Conservation (phyloP, 1,140 invertebrate genomes). For the Drosophila punjabiensis region DNA sequence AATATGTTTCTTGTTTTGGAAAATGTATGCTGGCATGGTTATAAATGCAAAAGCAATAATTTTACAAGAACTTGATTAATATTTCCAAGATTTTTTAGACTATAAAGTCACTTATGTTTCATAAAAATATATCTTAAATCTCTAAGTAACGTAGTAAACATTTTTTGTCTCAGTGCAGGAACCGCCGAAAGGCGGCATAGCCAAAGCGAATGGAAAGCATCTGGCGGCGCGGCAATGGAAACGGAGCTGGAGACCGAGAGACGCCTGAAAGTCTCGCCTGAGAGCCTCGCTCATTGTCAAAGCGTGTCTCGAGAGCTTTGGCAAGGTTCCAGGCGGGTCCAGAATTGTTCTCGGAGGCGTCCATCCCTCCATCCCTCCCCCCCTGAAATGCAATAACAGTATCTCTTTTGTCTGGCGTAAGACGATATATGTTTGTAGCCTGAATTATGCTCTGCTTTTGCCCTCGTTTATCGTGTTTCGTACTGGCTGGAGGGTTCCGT, state of each 20-base stretch:
- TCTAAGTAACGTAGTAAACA: not conserved
- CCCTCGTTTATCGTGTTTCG: conserved; percentile 44
- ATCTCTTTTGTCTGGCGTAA: conserved; percentile 69
- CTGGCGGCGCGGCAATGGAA: conserved; percentile 16
- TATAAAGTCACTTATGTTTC: not conserved
- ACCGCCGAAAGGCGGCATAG: conserved; percentile 39
- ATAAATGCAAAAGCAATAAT: too few relatives aligned
- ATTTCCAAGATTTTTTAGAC: not conserved
- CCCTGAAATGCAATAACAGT: conserved; percentile 51
- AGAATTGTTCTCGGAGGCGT: conserved; percentile 22
- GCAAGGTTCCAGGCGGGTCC: conserved; percentile 47
- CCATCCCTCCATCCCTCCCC: not conserved
- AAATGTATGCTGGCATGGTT: too few relatives aligned
- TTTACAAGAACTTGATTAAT: too few relatives aligned
- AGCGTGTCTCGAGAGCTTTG: conserved; percentile 47
- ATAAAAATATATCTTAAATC: too few relatives aligned
- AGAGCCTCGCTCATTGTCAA: conserved; percentile 72
- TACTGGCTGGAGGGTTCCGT: conserved; percentile 20
- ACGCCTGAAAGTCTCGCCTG: conserved; percentile 70
- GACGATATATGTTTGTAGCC: conserved; percentile 38
- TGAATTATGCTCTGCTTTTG: conserved; percentile 24
- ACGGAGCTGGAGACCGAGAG: conserved; percentile 18
- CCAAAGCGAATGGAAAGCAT: conserved; percentile 34
- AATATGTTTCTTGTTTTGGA: too few relatives aligned
- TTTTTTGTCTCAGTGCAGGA: conserved; percentile 16